phyloP scores from a whole-genome alignment of 1,140 invertebrate genomes.

The Sitophilus oryzae region DNA sequence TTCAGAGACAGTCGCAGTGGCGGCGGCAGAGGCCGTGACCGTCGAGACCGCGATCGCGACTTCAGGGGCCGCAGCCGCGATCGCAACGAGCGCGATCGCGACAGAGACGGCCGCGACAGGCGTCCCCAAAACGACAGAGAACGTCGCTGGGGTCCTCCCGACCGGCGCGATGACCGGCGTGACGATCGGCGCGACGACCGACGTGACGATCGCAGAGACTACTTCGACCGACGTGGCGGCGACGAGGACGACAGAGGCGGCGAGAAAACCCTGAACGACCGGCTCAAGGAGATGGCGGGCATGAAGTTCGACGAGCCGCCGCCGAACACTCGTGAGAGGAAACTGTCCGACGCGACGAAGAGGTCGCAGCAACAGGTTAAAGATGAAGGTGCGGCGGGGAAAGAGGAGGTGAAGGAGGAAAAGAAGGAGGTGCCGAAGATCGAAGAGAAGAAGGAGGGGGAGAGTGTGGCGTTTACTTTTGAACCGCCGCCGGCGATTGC shows the following conservation, averaged over 20 bases:
- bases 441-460: not conserved
- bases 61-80: conserved; percentile 14
- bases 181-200: conserved; percentile 35
- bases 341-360: conserved; percentile 8
- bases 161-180: conserved; percentile 35
- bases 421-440: not conserved
- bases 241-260: conserved; percentile 23
- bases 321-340: not conserved
- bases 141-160: conserved; percentile 11
- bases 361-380: not conserved
- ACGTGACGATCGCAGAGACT: conserved; percentile 31
- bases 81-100: conserved; percentile 24
- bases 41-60: conserved; percentile 1
- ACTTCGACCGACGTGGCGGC: too few relatives aligned
- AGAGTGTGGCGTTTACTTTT: not conserved
- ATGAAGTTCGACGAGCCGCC: conserved; percentile 10
- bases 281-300: conserved; percentile 40
- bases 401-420: conserved; percentile 1
- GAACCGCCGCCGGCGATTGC: not conserved
- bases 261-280: conserved; percentile 39
- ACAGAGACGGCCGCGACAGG: conserved; percentile 37
- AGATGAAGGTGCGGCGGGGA: conserved; percentile 11
- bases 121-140: conserved; percentile 23
- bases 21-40: conserved; percentile 23
- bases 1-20: conserved; percentile 36